phyloP scores from a whole-genome alignment of 2,888 invertebrate species.

The Mesorhabditis belari region DNA sequence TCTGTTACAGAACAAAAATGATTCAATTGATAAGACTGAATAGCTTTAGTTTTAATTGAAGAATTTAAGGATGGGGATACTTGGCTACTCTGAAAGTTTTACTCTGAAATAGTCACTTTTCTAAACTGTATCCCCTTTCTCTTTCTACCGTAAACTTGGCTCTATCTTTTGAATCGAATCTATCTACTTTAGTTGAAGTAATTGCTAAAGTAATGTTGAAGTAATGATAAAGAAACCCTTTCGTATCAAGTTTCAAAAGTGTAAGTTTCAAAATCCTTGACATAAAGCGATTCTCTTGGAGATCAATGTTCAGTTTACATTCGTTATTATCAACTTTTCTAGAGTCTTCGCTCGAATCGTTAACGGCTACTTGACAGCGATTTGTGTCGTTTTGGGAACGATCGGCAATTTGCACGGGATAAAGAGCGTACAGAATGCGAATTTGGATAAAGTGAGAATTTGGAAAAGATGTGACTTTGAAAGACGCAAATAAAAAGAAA shows the following conservation, averaged over 20 bases:
- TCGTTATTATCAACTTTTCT: conserved; percentile 1
- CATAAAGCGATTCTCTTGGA: neutral
- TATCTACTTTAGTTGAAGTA: too few species aligned
- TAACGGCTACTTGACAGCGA: conserved; percentile 38
- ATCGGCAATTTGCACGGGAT: conserved; percentile 41
- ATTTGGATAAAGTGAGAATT: conserved; percentile 34
- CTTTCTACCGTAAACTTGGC: too few species aligned
- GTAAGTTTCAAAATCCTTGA: neutral
- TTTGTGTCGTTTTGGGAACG: conserved; percentile 40
- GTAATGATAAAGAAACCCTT: neutral
- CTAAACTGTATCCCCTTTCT: too few species aligned
- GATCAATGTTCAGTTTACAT: neutral
- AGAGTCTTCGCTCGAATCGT: conserved; percentile 29
- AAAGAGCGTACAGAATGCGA: conserved; percentile 34
- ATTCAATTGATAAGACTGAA: too few species aligned
- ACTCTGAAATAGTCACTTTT: too few species aligned
- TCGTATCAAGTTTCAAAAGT: conserved; percentile 8
- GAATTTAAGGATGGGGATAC: too few species aligned
- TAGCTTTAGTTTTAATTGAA: too few species aligned
- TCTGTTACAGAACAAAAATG: too few species aligned
- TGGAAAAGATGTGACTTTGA: too few species aligned
- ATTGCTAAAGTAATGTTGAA: too few species aligned
- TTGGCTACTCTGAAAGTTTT: too few species aligned
- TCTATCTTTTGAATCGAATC: too few species aligned
- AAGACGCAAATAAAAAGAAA: neutral